Evolutionary conservation across 2,113 vertebrate species (phyloP).

Genomic region (Tetrax tetrax): DNA sequence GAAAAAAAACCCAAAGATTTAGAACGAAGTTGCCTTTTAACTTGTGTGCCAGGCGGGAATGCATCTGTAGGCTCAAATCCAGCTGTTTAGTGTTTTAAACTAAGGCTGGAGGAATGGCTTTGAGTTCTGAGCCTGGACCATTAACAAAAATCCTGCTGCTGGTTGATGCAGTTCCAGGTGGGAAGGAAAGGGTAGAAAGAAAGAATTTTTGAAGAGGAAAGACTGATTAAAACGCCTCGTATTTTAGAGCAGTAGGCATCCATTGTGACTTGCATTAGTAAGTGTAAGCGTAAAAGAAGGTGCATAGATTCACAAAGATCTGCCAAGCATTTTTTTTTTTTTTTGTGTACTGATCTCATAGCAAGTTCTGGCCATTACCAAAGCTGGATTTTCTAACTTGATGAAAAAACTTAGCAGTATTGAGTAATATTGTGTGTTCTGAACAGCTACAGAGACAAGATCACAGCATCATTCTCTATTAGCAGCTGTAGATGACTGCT

Average conservation of each 20-base stretch:
- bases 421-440: not conserved
- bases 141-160: not conserved
- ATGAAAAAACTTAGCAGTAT: not conserved
- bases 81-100: not conserved
- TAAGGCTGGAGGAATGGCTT: not conserved
- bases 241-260: not conserved
- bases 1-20: not conserved
- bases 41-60: not conserved
- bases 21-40: not conserved
- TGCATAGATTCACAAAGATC: not conserved
- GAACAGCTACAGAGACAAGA: not conserved
- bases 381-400: not conserved
- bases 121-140: not conserved
- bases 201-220: not conserved
- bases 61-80: not conserved
- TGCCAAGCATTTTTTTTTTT: not conserved
- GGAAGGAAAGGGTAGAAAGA: not conserved
- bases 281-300: not conserved
- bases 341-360: not conserved
- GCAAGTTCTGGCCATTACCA: not conserved
- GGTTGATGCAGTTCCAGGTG: not conserved
- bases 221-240: not conserved
- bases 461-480: not conserved
- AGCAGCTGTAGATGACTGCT: not conserved
- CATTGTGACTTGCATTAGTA: not conserved